These are phyloP conservation scores for Leptinotarsa tumamoca DNA, from an alignment of 2,888 invertebrate species.

Conservation along the genomic window DNA sequence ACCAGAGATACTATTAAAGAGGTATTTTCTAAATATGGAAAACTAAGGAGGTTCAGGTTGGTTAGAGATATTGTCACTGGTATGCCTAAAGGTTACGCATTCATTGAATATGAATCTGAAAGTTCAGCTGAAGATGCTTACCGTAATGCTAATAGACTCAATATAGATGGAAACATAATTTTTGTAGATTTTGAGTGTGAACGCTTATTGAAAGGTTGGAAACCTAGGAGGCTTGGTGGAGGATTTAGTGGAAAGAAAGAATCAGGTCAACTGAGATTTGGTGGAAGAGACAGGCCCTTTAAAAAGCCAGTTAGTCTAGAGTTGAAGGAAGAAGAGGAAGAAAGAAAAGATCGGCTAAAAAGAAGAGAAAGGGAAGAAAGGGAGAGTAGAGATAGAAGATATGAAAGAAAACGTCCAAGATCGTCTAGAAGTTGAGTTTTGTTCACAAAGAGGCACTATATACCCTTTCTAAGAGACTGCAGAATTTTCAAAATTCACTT, in stretches of 20 bases:
- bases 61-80: constrained; percentile 84
- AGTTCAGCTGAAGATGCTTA: constrained; percentile 74
- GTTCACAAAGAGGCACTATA: no score
- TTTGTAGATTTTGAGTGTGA: constrained; percentile 84
- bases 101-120: constrained; percentile 81
- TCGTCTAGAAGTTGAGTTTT: constrained; percentile 34
- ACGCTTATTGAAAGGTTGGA: constrained; percentile 81
- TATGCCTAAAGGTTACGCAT: constrained; percentile 86
- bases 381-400: constrained; percentile 36
- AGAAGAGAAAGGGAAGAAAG: constrained; percentile 37
- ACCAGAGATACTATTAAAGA: constrained; percentile 72
- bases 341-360: constrained; percentile 38
- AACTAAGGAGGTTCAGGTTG: constrained; percentile 73
- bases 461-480: no score
- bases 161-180: constrained; percentile 77
- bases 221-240: constrained; percentile 86
- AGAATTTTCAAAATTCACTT: no score
- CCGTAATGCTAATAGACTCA: constrained; percentile 70
- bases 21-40: constrained; percentile 75
- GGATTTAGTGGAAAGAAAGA: constrained; percentile 89
- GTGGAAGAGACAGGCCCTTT: constrained; percentile 83
- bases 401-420: constrained; percentile 25
- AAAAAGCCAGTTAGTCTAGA: constrained; percentile 71
- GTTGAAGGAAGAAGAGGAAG: constrained; percentile 55
- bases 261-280: constrained; percentile 89